A percentile compares a stretch with the other conserved stretches of the same genome.
Evolutionary conservation across 2,888 invertebrate genomes (phyloP).

Genomic region (Hydropsyche betteni): DNA sequence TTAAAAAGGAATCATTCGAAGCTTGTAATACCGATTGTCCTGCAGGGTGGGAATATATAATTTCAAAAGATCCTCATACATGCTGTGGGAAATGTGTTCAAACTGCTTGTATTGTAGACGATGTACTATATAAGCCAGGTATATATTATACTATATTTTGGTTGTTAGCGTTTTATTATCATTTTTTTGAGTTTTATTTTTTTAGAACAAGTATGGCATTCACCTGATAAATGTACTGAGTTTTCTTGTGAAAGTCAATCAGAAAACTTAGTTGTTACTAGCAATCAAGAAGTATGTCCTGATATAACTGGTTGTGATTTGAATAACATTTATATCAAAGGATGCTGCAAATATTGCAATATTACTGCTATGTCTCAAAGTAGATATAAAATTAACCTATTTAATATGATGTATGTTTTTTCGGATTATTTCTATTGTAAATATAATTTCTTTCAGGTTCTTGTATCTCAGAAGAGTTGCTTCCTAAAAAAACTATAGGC

Average conservation of each 20-base stretch:
- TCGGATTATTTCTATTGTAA: background rate
- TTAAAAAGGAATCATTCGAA: slow-evolving; percentile 59
- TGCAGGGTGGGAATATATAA: slow-evolving; percentile 68
- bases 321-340: slow-evolving; percentile 66
- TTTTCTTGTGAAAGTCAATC: slow-evolving; percentile 65
- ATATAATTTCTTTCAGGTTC: slow-evolving; percentile 58
- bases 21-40: slow-evolving; percentile 63
- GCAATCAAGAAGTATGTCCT: slow-evolving; percentile 69
- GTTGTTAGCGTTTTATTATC: background rate
- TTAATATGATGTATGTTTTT: background rate
- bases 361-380: slow-evolving; percentile 62
- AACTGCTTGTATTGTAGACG: slow-evolving; percentile 66
- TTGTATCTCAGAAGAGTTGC: slow-evolving; percentile 67
- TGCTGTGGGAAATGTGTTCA: slow-evolving; percentile 76
- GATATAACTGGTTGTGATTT: slow-evolving; percentile 69
- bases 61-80: slow-evolving; percentile 56
- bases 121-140: slow-evolving; percentile 63
- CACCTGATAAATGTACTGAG: slow-evolving; percentile 72
- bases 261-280: slow-evolving; percentile 66
- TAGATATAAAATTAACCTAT: slow-evolving; percentile 54
- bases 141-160: background rate
- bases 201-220: slow-evolving; percentile 67
- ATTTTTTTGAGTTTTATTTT: background rate
- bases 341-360: slow-evolving; percentile 76
- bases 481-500: slow-evolving; percentile 66